Conservation (phyloP, 2,113 vertebrate genomes). For the Arenaria interpres region DNA sequence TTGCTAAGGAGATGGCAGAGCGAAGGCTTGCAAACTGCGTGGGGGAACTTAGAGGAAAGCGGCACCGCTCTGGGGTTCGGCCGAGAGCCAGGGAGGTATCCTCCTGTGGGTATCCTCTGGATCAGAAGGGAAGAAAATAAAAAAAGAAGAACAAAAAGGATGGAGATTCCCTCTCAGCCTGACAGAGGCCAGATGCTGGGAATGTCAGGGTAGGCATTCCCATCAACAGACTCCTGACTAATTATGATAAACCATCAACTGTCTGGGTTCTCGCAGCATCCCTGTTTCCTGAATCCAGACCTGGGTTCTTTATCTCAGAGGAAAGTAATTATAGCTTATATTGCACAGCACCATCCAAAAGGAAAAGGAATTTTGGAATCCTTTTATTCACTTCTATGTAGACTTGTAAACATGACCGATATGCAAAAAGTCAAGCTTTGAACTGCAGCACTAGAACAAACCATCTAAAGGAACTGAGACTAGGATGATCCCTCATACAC, state of each 20-base stretch:
- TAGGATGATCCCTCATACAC: background rate
- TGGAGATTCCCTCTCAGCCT: conserved; percentile 32
- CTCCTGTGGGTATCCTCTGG: background rate
- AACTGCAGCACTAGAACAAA: background rate
- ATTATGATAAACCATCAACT: background rate
- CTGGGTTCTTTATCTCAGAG: background rate
- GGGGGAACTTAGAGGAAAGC: background rate
- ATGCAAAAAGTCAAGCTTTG: background rate
- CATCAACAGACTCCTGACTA: background rate
- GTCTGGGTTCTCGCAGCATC: background rate
- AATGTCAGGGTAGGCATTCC: background rate
- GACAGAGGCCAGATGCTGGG: background rate
- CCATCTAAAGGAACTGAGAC: background rate
- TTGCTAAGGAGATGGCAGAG: conserved; percentile 64
- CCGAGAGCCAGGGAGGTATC: background rate
- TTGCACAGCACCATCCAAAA: background rate
- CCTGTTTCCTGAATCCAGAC: background rate
- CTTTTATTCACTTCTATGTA: background rate
- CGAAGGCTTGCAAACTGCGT: background rate
- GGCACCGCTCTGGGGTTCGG: background rate
- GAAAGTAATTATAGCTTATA: conserved; percentile 7
- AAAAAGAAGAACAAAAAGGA: background rate
- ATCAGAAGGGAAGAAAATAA: background rate
- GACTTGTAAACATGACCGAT: background rate
- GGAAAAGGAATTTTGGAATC: background rate